Evolutionary conservation across 1,140 invertebrate genomes (phyloP).

Genomic region (Papilio polytes): DNA sequence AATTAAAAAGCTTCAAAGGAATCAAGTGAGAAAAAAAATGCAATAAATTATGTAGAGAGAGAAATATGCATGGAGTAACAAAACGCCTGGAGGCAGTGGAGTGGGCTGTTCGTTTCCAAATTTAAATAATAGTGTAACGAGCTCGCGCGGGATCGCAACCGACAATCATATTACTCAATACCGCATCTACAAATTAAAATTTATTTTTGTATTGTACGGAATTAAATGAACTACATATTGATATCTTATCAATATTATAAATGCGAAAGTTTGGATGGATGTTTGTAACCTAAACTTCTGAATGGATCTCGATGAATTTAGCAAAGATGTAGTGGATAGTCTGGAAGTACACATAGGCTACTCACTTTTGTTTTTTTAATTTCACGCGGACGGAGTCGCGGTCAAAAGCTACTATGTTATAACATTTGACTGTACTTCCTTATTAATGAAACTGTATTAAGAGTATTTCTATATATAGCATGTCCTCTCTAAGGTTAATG

Average conservation of each 20-base stretch:
- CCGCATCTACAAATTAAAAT: conserved; percentile 5
- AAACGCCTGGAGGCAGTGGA: conserved; percentile 46
- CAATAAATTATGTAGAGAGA: conserved; percentile 11
- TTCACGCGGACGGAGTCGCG: too few relatives aligned
- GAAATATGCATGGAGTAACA: conserved; percentile 48
- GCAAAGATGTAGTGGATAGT: too few relatives aligned
- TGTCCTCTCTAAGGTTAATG: too few relatives aligned
- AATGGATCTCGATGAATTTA: too few relatives aligned
- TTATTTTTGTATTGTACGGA: neutral
- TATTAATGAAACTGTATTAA: too few relatives aligned
- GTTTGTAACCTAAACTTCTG: too few relatives aligned
- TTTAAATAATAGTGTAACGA: conserved; percentile 56
- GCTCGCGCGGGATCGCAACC: conserved; percentile 45
- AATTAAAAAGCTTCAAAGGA: conserved; percentile 5
- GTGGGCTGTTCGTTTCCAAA: conserved; percentile 57
- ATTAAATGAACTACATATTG: neutral
- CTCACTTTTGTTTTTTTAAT: too few relatives aligned
- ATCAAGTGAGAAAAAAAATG: conserved; percentile 27
- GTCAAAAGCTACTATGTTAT: too few relatives aligned
- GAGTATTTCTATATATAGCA: too few relatives aligned
- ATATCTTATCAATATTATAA: neutral
- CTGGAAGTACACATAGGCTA: too few relatives aligned
- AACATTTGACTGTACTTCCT: too few relatives aligned
- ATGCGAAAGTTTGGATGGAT: too few relatives aligned
- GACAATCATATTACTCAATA: conserved; percentile 47